Conservation (phyloP, 1,140 invertebrate genomes). For the Choristoneura fumiferana region DNA sequence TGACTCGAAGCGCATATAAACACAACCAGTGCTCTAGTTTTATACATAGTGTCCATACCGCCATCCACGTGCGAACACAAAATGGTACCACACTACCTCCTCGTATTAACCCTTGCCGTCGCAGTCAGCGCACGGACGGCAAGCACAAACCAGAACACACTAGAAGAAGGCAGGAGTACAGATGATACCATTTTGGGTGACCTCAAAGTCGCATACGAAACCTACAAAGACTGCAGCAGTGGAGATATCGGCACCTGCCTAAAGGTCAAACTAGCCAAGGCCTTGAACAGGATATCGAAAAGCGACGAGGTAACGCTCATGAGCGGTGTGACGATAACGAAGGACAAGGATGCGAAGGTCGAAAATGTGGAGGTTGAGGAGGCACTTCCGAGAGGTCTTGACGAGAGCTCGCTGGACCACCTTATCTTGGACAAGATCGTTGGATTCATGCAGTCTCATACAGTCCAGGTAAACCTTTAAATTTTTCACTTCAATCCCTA, state of each 20-base stretch:
- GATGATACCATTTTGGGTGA: conserved; percentile 69
- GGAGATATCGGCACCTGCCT: conserved; percentile 85
- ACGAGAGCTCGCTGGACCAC: conserved; percentile 85
- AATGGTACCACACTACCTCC: conserved; percentile 71
- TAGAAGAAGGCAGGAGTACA: conserved; percentile 63
- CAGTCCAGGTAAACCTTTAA: conserved; percentile 81
- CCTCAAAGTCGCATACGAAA: conserved; percentile 70
- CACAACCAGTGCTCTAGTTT: conserved; percentile 52
- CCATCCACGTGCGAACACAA: conserved; percentile 57
- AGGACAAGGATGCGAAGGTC: conserved; percentile 74
- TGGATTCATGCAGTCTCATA: conserved; percentile 86
- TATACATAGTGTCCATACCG: conserved; percentile 59
- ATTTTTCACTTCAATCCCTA: too few relatives aligned
- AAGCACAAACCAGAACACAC: conserved; percentile 60
- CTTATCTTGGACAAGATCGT: conserved; percentile 86
- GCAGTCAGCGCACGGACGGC: conserved; percentile 66
- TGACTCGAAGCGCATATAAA: conserved; percentile 75
- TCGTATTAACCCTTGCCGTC: conserved; percentile 64
- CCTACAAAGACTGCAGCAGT: conserved; percentile 86
- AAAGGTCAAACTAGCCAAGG: conserved; percentile 86
- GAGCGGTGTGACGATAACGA: conserved; percentile 86
- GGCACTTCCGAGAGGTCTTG: conserved; percentile 83
- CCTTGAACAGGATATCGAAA: conserved; percentile 84
- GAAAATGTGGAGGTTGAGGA: conserved; percentile 70
- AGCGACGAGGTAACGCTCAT: conserved; percentile 81